These are phyloP conservation scores for Lucilia cuprina DNA, from an alignment of 1,140 invertebrate species.

Conservation along the genomic window DNA sequence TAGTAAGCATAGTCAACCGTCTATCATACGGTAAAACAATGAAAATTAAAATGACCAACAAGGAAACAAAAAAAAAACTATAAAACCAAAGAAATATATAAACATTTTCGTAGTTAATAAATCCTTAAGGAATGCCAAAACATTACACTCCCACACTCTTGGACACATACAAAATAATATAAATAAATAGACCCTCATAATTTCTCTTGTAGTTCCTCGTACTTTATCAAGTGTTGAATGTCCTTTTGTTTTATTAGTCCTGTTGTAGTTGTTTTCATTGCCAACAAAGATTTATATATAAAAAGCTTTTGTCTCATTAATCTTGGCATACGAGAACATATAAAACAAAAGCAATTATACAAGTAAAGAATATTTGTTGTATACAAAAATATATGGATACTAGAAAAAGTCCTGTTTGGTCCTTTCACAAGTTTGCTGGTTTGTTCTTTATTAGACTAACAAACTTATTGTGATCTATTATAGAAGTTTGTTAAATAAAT, in stretches of 20 bases:
- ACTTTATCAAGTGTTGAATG: constrained; percentile 23
- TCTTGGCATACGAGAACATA: neutral
- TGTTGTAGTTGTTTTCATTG: constrained; percentile 7
- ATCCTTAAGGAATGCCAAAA: constrained; percentile 10
- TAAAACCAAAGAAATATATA: neutral
- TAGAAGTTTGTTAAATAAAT: constrained; percentile 1
- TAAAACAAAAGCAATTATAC: constrained; percentile 11
- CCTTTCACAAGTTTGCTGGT: no score
- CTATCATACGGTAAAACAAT: no score
- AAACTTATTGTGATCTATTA: neutral
- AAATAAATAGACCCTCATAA: constrained; percentile 24
- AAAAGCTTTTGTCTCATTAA: constrained; percentile 5
- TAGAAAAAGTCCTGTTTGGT: no score
- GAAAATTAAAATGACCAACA: neutral
- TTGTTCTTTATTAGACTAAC: neutral
- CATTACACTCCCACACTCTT: neutral
- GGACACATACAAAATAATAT: neutral
- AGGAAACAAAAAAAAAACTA: neutral
- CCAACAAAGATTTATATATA: constrained; percentile 19
- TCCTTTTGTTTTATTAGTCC: constrained; percentile 22
- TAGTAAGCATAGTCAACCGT: neutral
- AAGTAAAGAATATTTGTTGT: neutral
- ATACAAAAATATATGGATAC: neutral
- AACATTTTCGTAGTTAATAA: constrained; percentile 14
- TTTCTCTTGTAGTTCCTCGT: neutral